Percentiles rank a stretch among this genome's conserved stretches.
These are phyloP conservation scores for Cochlearius cochlearius DNA, from an alignment of 2,113 vertebrate genomes.

Conservation along the genomic window DNA sequence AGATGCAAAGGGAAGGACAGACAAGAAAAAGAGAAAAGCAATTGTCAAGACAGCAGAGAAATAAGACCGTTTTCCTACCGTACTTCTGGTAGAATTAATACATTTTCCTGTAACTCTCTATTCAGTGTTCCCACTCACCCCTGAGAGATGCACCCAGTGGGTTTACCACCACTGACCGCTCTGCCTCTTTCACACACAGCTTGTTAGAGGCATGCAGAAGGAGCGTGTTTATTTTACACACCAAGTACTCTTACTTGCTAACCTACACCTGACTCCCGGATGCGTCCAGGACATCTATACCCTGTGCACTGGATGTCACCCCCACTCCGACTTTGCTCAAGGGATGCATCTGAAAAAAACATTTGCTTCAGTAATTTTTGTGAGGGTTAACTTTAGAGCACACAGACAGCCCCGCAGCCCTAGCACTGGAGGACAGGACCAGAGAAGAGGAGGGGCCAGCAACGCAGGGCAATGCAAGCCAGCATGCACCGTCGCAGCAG, in stretches of 20 bases:
- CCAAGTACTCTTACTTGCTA: background rate
- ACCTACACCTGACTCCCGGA: background rate
- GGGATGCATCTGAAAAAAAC: background rate
- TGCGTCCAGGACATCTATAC: background rate
- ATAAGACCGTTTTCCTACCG: conserved; percentile 26
- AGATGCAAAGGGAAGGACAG: conserved; percentile 62
- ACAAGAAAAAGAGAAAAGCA: conserved; percentile 70
- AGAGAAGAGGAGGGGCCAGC: background rate
- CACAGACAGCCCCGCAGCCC: background rate
- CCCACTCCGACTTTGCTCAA: background rate
- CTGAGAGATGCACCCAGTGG: background rate
- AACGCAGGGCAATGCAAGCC: background rate
- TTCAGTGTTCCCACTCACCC: background rate
- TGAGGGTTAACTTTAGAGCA: background rate
- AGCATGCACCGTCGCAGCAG: background rate
- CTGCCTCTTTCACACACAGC: background rate
- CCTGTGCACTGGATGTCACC: background rate
- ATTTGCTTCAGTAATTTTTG: background rate
- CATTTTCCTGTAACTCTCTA: background rate
- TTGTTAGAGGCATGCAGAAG: background rate
- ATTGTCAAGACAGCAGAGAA: conserved; percentile 65
- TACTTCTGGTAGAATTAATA: background rate
- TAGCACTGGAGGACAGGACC: background rate
- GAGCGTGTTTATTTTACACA: background rate
- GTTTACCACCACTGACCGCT: background rate